phyloP scores from a whole-genome alignment of 2,113 vertebrate genomes.

The Corythornis cristatus region DNA sequence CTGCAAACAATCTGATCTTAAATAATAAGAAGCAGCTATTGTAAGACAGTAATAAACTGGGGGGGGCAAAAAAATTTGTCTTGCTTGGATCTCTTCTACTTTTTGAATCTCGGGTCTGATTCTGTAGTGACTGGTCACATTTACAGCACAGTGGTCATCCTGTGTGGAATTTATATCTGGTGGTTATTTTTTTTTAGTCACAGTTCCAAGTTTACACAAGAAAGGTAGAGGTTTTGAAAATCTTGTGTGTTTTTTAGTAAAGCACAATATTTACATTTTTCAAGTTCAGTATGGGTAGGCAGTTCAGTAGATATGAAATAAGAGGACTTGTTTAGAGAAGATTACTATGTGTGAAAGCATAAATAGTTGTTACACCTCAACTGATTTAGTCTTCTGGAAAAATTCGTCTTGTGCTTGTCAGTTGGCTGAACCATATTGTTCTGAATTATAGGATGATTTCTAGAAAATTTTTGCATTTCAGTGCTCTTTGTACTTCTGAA shows the following conservation, averaged over 20 bases:
- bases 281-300: neutral
- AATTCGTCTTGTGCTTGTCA: neutral
- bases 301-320: neutral
- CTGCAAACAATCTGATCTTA: neutral
- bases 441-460: neutral
- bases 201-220: neutral
- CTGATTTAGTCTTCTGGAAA: neutral
- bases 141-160: neutral
- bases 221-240: neutral
- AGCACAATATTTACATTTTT: neutral
- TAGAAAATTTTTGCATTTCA: neutral
- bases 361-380: neutral
- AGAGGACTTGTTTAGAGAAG: neutral
- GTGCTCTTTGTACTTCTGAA: neutral
- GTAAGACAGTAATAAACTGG: neutral
- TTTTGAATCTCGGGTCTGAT: neutral
- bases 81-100: neutral
- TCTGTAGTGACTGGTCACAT: neutral
- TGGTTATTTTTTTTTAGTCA: neutral
- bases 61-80: accelerated
- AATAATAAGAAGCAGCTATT: neutral
- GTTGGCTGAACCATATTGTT: neutral
- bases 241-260: neutral
- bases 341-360: neutral
- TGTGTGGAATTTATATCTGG: neutral